These are phyloP conservation scores for Cirrhinus molitorella DNA, from an alignment of 2,797 vertebrate genomes.

Conservation along the genomic window DNA sequence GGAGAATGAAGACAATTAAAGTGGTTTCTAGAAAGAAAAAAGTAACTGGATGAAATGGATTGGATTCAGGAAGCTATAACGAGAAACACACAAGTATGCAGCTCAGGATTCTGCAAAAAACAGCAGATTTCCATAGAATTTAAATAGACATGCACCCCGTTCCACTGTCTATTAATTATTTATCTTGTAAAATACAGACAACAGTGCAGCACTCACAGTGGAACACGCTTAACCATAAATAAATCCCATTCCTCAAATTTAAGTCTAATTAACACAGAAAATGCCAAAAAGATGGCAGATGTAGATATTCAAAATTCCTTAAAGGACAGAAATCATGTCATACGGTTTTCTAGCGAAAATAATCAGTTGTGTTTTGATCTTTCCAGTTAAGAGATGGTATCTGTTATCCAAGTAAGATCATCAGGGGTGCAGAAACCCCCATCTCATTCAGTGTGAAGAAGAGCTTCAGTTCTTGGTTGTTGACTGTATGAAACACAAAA, in stretches of 20 bases:
- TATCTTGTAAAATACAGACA: not conserved
- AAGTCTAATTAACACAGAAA: not conserved
- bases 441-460: not conserved
- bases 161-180: not conserved
- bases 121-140: not conserved
- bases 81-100: not conserved
- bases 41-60: not conserved
- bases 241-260: not conserved
- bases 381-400: not conserved
- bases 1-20: not conserved
- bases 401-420: conserved; percentile 6
- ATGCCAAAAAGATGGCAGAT: too few relatives aligned
- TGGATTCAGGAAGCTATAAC: not conserved
- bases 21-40: not conserved
- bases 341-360: not conserved
- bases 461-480: not conserved
- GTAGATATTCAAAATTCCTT: too few relatives aligned
- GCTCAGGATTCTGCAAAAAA: not conserved
- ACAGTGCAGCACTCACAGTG: not conserved
- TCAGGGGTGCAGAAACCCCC: not conserved
- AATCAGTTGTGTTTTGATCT: not conserved
- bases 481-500: not conserved
- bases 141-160: not conserved
- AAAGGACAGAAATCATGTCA: not conserved
- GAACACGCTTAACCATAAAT: not conserved